Conservation (phyloP, 2,113 vertebrate species). For the Trochalopteron elliotii region DNA sequence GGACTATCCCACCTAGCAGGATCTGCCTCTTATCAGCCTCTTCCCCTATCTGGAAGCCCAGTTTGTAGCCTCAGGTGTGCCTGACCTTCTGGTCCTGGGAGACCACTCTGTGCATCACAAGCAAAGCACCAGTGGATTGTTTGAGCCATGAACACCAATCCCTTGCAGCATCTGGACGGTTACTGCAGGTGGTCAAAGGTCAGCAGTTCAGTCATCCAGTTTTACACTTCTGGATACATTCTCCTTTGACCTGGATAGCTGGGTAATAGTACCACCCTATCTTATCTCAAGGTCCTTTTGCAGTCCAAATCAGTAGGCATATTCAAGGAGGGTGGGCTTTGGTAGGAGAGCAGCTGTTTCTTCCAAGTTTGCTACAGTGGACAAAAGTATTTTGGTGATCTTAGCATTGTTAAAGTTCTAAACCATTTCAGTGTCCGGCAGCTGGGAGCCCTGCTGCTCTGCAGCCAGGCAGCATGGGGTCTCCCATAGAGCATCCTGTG, state of each 20-base stretch:
- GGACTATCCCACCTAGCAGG: not conserved
- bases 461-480: not conserved
- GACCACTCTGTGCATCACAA: not conserved
- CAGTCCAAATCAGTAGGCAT: not conserved
- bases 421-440: not conserved
- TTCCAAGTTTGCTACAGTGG: not conserved
- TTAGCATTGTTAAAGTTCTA: not conserved
- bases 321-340: not conserved
- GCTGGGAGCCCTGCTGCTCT: not conserved
- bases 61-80: not conserved
- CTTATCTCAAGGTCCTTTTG: not conserved
- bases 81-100: not conserved
- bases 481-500: not conserved
- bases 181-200: not conserved
- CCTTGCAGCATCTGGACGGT: accelerated
- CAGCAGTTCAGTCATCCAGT: not conserved
- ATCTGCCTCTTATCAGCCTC: not conserved
- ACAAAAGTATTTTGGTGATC: not conserved
- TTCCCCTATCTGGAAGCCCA: not conserved
- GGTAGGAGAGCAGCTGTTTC: not conserved
- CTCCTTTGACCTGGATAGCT: not conserved
- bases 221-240: not conserved
- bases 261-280: not conserved
- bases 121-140: not conserved
- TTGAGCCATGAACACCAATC: not conserved